These are phyloP conservation scores for Polydrusus tereticollis DNA, from an alignment of 2,888 invertebrate genomes.

Conservation along the genomic window DNA sequence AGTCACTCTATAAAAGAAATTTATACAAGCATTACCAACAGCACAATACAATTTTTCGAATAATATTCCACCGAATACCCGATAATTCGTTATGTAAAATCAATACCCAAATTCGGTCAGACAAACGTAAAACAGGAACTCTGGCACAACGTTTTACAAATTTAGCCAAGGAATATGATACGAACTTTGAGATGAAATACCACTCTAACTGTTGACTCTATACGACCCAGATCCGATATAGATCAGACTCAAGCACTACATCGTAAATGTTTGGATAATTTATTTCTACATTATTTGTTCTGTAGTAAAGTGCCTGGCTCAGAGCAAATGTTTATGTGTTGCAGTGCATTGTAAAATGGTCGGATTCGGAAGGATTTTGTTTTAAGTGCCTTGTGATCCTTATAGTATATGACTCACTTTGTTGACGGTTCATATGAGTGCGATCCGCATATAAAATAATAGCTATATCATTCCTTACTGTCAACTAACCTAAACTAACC, in stretches of 20 bases:
- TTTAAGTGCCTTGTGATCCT: no score
- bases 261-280: conserved; percentile 26
- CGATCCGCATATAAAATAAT: no score
- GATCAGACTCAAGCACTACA: conserved; percentile 13
- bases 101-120: neutral
- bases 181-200: conserved; percentile 20
- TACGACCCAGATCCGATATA: conserved; percentile 13
- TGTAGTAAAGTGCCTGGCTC: conserved; percentile 16
- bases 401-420: no score
- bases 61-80: no score
- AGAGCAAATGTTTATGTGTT: conserved; percentile 12
- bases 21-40: no score
- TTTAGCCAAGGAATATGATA: conserved; percentile 7
- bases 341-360: conserved; percentile 1
- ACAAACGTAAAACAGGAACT: neutral
- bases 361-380: neutral
- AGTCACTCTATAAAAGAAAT: no score
- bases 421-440: no score
- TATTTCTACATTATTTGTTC: conserved; percentile 27
- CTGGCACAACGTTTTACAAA: conserved; percentile 5
- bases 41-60: no score
- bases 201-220: conserved; percentile 24
- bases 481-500: no score
- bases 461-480: no score
- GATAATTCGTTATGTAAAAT: neutral